Conservation (phyloP, 2,113 vertebrate genomes). For the Zootoca vivipara region DNA sequence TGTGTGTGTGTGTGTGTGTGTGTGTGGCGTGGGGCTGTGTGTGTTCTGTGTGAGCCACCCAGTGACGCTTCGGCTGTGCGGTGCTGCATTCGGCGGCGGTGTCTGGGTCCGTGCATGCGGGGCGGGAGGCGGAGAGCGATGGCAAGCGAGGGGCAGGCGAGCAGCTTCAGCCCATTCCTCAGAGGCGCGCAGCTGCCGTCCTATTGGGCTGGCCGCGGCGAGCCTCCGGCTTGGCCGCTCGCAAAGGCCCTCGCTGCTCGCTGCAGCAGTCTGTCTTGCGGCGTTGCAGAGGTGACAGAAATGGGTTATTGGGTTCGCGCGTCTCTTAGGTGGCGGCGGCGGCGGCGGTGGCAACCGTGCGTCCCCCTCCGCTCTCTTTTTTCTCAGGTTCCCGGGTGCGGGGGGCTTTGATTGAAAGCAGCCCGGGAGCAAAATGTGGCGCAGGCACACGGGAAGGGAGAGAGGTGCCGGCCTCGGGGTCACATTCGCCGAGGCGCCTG, state of each 20-base stretch:
- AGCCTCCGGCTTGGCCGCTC: slow-evolving; percentile 58
- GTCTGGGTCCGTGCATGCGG: not conserved
- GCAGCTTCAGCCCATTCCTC: slow-evolving; percentile 20
- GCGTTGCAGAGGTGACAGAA: slow-evolving; percentile 71
- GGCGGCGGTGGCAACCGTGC: not conserved
- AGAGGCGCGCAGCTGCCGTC: slow-evolving; percentile 29
- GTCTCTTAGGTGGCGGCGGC: not conserved
- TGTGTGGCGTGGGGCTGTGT: slow-evolving; percentile 8
- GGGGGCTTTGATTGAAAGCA: not conserved
- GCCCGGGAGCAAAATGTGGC: slow-evolving; percentile 8
- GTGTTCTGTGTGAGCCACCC: slow-evolving; percentile 44
- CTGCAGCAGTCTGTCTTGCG: slow-evolving; percentile 67
- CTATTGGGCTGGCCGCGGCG: slow-evolving; percentile 21
- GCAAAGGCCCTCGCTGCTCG: slow-evolving; percentile 74
- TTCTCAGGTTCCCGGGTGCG: slow-evolving; percentile 42
- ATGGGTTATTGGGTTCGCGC: slow-evolving; percentile 66
- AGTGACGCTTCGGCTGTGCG: slow-evolving; percentile 42
- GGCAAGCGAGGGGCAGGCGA: slow-evolving; percentile 30
- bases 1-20: slow-evolving; percentile 26
- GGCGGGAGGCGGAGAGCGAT: slow-evolving; percentile 16
- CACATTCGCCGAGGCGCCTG: slow-evolving; percentile 56
- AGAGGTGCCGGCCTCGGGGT: slow-evolving; percentile 62
- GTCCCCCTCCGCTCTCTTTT: not conserved
- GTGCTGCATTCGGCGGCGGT: slow-evolving; percentile 18
- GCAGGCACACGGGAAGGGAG: slow-evolving; percentile 43